Evolutionary conservation across 1,140 invertebrate genomes (phyloP), one percentile per base, ranked within the genome.

Genomic region (Achatina immaculata): DNA sequence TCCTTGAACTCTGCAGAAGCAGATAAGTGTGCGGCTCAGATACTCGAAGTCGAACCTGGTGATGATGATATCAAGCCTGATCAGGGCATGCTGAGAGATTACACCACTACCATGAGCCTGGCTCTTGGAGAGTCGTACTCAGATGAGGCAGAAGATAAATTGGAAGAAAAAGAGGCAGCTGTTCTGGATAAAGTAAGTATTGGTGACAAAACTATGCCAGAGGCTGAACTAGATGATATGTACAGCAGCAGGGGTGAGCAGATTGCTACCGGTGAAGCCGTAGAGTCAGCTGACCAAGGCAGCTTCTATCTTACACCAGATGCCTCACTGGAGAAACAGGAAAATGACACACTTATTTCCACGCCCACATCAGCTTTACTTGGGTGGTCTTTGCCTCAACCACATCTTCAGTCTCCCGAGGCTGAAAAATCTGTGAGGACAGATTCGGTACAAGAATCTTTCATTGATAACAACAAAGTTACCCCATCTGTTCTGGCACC

Each of bases 21-120:
- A 69, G 82, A 85, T 24, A 84, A 85, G 48, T 83, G 87, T 65
- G 85, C 85, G 77, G 81, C 83, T 77, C 77, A 84, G 16, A 78
- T 85, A 74, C 71, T 85, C 28, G 78, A 71, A 31, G 45, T 72
- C 34, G 78, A 78, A 9, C 73, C 69, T 24, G 85, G 81, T 31
- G 81, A 85, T 36, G 86, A 87, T n/a, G 85, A 85, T 65, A 81
- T 86, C 31, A 86, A 83, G 34, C 87, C 87, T n/a, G 88, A 89
- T 75, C 83, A 83, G 24, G 85, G 86, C 43, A 86, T 89, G 83
- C 81, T 89, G 69, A 58, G 45, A 42, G 88, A 89, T 66, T 88
- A 88, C 82, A 81, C 82, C 19, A 75, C 85, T 40, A 88, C 86
- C 21, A 66, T 88, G 38, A 89, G 88, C 80, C 80, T 86, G 40